Conservation (phyloP, 2,888 invertebrate genomes). For the Argyresthia albistria region DNA sequence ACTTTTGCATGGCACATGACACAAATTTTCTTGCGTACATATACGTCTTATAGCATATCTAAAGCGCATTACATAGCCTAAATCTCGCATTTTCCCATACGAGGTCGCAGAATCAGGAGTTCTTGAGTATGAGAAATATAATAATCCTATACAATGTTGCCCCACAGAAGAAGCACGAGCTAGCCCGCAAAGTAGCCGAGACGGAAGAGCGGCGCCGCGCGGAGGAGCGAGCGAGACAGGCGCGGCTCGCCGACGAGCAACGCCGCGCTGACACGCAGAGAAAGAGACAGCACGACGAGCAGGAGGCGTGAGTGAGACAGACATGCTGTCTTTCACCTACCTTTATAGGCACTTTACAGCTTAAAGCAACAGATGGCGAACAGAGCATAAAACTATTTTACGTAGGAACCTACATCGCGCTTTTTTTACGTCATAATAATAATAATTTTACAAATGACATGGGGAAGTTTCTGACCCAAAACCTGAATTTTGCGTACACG, state of each 20-base stretch:
- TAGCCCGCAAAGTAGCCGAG: slow-evolving; percentile 52
- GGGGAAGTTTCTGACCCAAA: too few relatives aligned
- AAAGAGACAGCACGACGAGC: slow-evolving; percentile 25
- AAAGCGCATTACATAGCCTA: too few relatives aligned
- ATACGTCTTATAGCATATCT: too few relatives aligned
- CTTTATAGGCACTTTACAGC: not conserved
- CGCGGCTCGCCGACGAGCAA: slow-evolving; percentile 44
- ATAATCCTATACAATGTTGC: not conserved
- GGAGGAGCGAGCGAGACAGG: slow-evolving; percentile 44
- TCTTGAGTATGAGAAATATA: not conserved
- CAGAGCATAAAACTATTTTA: too few relatives aligned
- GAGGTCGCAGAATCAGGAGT: not conserved
- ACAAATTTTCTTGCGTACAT: too few relatives aligned
- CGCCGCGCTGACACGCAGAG: slow-evolving; percentile 27
- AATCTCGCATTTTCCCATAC: too few relatives aligned
- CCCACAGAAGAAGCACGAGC: slow-evolving; percentile 41
- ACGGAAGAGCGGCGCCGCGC: slow-evolving; percentile 49
- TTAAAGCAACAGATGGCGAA: not conserved
- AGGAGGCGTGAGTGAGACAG: not conserved
- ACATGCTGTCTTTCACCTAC: not conserved
- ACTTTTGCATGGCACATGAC: too few relatives aligned
- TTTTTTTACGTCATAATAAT: too few relatives aligned
- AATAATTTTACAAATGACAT: too few relatives aligned
- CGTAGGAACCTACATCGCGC: too few relatives aligned
- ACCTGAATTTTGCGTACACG: too few relatives aligned